Base-by-base conservation (phyloP, 2,797 vertebrate species). In the Sorex maritimensis region DNA sequence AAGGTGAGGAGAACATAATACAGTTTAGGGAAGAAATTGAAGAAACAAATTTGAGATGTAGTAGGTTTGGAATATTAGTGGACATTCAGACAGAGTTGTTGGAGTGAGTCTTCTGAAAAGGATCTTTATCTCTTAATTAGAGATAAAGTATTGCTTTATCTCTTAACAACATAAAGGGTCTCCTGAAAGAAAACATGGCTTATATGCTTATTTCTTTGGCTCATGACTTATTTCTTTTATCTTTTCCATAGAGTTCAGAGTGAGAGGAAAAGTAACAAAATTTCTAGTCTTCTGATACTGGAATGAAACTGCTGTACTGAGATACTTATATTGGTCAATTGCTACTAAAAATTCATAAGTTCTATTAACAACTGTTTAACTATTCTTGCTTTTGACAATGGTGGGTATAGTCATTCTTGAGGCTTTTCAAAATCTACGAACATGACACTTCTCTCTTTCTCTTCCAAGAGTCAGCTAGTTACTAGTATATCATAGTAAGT, bases 291-390 rank as follows among this genome's bases (percentile, higher is more conserved):
- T 21, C 23, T 34, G 4, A 2, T 77, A 67, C 52, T 75, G n/a
- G 65, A 90, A 74, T 81, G 71, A 34, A 34, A 2, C n/a, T 14
- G 0, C 1, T 58, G 3, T 58, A 21, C 55, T 81, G 46, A 88
- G 30, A 21, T 68, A 6, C 34, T 88, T 46, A 71, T 3, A 73
- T 86, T 11, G 93, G 19, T 10, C 15, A 46, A 55, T 44, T 24
- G 28, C n/a, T 26, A 30, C 49, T 80, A 83, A 91, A 15, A 86
- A 80, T 58, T 89, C 26, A 58, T 63, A 87, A 91, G 93, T 67
- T 19, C 9, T 24, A 11, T 5, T 28, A 90, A 7, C 34, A 23
- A 0, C 15, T 67, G 61, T 90, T 75, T 79, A 79, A 63, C 4
- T 15, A 74, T n/a, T 2, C n/a, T 65, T 79, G 71, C 71, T 28